Evolutionary conservation across 2,888 invertebrate species (phyloP).

Genomic region (Nephrotoma flavescens): DNA sequence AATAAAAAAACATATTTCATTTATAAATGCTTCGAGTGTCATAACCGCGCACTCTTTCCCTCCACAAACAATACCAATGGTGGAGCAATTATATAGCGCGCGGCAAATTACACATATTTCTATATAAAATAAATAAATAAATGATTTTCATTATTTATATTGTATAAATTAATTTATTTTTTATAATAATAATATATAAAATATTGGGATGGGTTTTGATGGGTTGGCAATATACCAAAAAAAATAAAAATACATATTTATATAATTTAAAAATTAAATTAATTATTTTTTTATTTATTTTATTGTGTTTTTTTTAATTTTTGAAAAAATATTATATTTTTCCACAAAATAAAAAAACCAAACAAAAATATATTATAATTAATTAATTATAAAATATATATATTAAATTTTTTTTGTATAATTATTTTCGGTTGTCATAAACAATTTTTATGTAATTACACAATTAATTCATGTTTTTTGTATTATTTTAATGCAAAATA

Average conservation of each 20-base stretch:
- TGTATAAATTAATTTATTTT: background rate
- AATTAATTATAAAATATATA: slow-evolving; percentile 1
- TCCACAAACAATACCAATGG: background rate
- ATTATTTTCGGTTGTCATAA: slow-evolving; percentile 1
- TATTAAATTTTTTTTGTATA: background rate
- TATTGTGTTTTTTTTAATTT: background rate
- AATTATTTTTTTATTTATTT: background rate
- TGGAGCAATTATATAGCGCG: background rate
- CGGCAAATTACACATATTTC: background rate
- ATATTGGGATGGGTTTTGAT: background rate
- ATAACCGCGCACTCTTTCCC: background rate
- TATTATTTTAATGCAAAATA: slow-evolving; percentile 3
- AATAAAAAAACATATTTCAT: background rate
- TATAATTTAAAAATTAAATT: background rate
- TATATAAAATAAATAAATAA: background rate
- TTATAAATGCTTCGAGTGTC: background rate
- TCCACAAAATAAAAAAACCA: background rate
- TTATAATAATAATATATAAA: background rate
- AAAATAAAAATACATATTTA: background rate
- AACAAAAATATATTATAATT: background rate
- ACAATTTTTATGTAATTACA: slow-evolving; percentile 4
- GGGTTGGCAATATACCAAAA: background rate
- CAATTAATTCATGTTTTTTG: slow-evolving; percentile 1
- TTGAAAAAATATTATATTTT: background rate
- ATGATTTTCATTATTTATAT: background rate